These are phyloP conservation scores for Neolamprologus fasciatus DNA, from an alignment of 2,113 vertebrate genomes.

Conservation along the genomic window DNA sequence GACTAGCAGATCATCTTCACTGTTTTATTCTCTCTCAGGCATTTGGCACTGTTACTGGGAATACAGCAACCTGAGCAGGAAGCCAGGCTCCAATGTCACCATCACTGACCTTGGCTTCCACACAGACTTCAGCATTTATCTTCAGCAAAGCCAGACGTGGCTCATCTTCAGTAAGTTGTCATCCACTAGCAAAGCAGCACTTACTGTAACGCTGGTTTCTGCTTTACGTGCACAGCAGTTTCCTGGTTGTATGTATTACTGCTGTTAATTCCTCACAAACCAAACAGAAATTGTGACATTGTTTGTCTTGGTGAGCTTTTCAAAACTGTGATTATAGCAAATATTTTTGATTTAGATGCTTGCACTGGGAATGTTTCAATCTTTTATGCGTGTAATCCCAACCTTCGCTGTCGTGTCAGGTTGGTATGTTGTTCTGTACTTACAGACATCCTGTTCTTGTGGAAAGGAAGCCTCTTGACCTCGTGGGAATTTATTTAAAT, in stretches of 20 bases:
- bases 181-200: background rate
- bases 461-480: background rate
- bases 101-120: constrained; percentile 86
- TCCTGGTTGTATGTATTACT: background rate
- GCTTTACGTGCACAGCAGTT: background rate
- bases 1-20: background rate
- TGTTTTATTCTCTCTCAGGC: constrained; percentile 57
- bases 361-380: fast-evolving
- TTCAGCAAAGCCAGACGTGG: constrained; percentile 89
- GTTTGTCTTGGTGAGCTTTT: background rate
- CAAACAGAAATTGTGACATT: background rate
- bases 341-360: background rate
- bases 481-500: background rate
- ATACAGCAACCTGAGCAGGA: constrained; percentile 70
- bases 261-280: background rate
- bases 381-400: background rate
- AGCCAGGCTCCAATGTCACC: constrained; percentile 73
- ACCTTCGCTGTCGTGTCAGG: background rate
- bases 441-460: background rate
- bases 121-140: constrained; percentile 81
- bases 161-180: constrained; percentile 79
- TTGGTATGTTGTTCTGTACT: background rate
- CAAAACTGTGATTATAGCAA: background rate
- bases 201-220: background rate
- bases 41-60: constrained; percentile 89